Percentiles rank a stretch among this genome's conserved stretches.
phyloP scores from a whole-genome alignment of 2,888 invertebrate genomes.

The Bembecia ichneumoniformis region DNA sequence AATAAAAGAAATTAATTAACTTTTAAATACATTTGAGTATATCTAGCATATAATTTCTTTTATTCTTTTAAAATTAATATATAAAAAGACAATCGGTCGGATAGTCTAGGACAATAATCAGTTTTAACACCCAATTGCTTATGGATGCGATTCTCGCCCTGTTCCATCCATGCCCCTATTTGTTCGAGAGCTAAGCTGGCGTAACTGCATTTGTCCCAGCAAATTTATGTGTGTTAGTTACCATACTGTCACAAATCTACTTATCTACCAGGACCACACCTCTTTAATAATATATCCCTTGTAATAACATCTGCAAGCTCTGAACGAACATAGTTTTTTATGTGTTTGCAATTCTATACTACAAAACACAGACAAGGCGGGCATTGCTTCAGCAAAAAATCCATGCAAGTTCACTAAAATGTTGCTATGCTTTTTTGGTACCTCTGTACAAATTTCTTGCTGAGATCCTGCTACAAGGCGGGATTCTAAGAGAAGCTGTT shows the following conservation, averaged over 20 bases:
- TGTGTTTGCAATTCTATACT: too few species aligned
- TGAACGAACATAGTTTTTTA: too few species aligned
- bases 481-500: too few species aligned
- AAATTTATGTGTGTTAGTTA: constrained; percentile 64
- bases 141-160: constrained; percentile 40
- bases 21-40: background rate
- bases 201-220: constrained; percentile 62
- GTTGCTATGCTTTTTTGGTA: too few species aligned
- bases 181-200: constrained; percentile 62
- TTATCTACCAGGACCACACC: constrained; percentile 68
- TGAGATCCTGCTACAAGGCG: too few species aligned
- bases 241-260: constrained; percentile 66
- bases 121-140: constrained; percentile 41
- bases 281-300: constrained; percentile 32
- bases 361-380: too few species aligned
- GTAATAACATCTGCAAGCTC: constrained; percentile 38
- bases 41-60: background rate
- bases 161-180: constrained; percentile 57
- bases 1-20: background rate
- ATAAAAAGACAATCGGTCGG: constrained; percentile 17
- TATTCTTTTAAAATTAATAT: background rate
- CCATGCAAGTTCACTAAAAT: too few species aligned
- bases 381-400: too few species aligned
- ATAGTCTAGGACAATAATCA: constrained; percentile 42
- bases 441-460: too few species aligned